These are phyloP conservation scores for Phataginus tricuspis DNA, from an alignment of 2,797 vertebrate species.

Conservation along the genomic window DNA sequence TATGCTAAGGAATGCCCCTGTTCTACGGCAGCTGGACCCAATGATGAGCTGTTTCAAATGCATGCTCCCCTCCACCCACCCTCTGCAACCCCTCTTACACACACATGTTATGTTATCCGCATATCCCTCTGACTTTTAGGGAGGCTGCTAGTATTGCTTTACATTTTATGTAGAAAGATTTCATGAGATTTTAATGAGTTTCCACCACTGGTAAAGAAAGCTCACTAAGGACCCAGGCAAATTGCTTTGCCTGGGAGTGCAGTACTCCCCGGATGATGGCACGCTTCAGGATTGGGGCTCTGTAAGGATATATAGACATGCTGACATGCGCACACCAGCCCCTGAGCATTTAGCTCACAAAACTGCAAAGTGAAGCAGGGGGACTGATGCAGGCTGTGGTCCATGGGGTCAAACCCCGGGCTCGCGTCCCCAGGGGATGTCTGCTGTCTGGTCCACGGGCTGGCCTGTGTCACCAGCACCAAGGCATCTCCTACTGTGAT, in stretches of 20 bases:
- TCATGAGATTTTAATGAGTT: constrained; percentile 79
- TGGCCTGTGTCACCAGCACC: background rate
- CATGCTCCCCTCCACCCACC: rapidly evolving
- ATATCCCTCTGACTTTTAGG: constrained; percentile 57
- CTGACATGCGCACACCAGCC: background rate
- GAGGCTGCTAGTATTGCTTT: constrained; percentile 31
- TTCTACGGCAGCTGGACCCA: background rate
- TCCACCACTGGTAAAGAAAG: constrained; percentile 33
- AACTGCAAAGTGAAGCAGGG: rapidly evolving
- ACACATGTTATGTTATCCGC: constrained; percentile 14
- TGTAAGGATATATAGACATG: background rate
- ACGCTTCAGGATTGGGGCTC: background rate
- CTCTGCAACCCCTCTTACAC: background rate
- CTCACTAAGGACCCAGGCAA: constrained; percentile 65
- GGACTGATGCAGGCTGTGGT: rapidly evolving
- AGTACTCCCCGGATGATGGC: background rate
- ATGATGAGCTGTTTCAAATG: constrained; percentile 10
- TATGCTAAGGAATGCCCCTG: constrained; percentile 72
- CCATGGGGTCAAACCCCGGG: rapidly evolving
- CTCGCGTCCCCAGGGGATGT: background rate
- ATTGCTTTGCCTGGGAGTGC: constrained; percentile 61
- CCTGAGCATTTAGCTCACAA: background rate
- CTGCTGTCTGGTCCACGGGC: background rate
- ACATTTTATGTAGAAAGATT: constrained; percentile 58
- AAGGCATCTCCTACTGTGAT: rapidly evolving